Conservation (phyloP, 1,140 invertebrate species). For the Atopsyche davidsoni region DNA sequence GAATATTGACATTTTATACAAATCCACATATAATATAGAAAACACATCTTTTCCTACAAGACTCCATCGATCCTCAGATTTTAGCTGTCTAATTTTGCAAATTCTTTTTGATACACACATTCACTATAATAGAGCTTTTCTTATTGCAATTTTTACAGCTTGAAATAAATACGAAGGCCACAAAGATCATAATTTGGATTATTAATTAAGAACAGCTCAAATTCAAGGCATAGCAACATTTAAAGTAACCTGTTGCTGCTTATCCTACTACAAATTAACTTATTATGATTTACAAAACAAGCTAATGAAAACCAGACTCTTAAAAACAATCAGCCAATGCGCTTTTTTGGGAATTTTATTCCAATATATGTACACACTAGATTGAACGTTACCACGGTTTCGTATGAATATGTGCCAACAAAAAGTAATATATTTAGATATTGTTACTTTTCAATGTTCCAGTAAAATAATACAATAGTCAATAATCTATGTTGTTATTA, state of each 20-base stretch:
- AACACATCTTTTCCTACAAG: background rate
- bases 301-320: constrained; percentile 1
- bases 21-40: background rate
- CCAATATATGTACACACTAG: background rate
- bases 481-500: too few relatives aligned
- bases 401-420: background rate
- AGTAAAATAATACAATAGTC: background rate
- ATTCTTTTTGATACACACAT: background rate
- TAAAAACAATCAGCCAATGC: background rate
- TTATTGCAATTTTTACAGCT: constrained; percentile 16
- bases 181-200: constrained; percentile 8
- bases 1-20: background rate
- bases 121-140: background rate
- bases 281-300: background rate
- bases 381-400: background rate
- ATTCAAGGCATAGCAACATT: constrained; percentile 21
- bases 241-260: constrained; percentile 19
- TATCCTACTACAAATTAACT: constrained; percentile 5
- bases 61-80: background rate
- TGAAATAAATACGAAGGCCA: constrained; percentile 17
- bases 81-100: background rate
- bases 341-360: background rate
- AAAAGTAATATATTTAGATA: constrained; percentile 5
- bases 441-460: background rate
- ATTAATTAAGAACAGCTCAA: constrained; percentile 13